Percentiles rank a stretch among this genome's conserved stretches.
These are phyloP conservation scores for Dasypolia templi DNA, from an alignment of 2,888 invertebrate species.

Conservation along the genomic window DNA sequence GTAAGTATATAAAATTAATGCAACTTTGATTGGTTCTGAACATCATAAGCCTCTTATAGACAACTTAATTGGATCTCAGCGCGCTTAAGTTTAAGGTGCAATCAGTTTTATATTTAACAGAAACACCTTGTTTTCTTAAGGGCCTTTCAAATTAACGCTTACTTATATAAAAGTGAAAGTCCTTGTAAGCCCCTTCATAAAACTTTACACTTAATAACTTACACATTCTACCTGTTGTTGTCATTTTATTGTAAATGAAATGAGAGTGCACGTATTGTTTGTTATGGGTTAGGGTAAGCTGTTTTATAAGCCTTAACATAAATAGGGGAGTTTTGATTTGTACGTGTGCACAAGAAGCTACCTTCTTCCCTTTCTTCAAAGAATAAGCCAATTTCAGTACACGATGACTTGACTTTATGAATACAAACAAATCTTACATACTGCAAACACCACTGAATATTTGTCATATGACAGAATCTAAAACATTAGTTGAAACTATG, in stretches of 20 bases:
- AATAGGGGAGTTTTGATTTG: background rate
- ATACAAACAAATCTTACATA: constrained; percentile 2
- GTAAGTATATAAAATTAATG: constrained; percentile 10
- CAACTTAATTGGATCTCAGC: constrained; percentile 78
- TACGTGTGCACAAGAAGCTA: background rate
- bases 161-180: constrained; percentile 32
- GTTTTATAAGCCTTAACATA: background rate
- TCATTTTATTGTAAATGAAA: background rate
- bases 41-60: constrained; percentile 74
- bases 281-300: background rate
- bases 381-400: background rate
- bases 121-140: constrained; percentile 53
- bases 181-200: constrained; percentile 33
- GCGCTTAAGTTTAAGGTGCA: constrained; percentile 77
- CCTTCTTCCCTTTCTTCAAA: background rate
- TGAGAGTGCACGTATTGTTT: background rate
- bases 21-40: constrained; percentile 70
- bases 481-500: too few relatives aligned
- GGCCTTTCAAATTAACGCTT: constrained; percentile 53
- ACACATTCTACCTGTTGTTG: constrained; percentile 8
- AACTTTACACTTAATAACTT: constrained; percentile 40
- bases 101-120: constrained; percentile 76
- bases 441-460: too few relatives aligned
- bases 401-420: too few relatives aligned
- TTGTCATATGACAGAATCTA: too few relatives aligned